Evolutionary conservation across 2,113 vertebrate species (phyloP).

Genomic region (Lamprotornis superbus): DNA sequence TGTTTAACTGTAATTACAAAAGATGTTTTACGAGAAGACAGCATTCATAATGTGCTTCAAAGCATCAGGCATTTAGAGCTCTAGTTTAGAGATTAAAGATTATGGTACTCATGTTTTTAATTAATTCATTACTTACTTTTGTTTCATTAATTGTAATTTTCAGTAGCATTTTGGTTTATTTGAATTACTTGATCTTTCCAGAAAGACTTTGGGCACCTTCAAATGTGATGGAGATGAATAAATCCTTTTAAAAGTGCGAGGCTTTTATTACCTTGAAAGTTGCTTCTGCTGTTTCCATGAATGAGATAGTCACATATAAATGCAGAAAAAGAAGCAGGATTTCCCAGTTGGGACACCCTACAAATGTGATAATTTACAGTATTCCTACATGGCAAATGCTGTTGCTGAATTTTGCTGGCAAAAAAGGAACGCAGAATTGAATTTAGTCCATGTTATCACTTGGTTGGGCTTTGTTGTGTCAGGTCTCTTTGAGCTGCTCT

Average conservation of each 20-base stretch:
- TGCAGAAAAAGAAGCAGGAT: not conserved
- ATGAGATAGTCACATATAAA: not conserved
- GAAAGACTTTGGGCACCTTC: not conserved
- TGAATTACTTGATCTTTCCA: not conserved
- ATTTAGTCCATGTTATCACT: not conserved
- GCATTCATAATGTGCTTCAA: not conserved
- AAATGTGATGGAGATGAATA: not conserved
- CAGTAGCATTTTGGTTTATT: not conserved
- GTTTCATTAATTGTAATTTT: not conserved
- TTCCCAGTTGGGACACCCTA: not conserved
- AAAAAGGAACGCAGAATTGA: not conserved
- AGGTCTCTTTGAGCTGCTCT: not conserved
- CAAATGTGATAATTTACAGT: not conserved
- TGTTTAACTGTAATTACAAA: not conserved
- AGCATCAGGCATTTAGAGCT: not conserved
- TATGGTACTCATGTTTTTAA: not conserved
- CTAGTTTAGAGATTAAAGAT: not conserved
- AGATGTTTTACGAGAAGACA: not conserved
- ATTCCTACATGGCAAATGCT: not conserved
- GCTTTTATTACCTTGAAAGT: not conserved
- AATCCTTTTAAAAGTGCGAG: not conserved
- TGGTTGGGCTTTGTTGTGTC: not conserved
- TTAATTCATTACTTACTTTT: not conserved
- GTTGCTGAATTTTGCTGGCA: not conserved
- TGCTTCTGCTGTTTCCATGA: not conserved